phyloP scores from a whole-genome alignment of 1,140 invertebrate genomes.

The Heliconius congener region DNA sequence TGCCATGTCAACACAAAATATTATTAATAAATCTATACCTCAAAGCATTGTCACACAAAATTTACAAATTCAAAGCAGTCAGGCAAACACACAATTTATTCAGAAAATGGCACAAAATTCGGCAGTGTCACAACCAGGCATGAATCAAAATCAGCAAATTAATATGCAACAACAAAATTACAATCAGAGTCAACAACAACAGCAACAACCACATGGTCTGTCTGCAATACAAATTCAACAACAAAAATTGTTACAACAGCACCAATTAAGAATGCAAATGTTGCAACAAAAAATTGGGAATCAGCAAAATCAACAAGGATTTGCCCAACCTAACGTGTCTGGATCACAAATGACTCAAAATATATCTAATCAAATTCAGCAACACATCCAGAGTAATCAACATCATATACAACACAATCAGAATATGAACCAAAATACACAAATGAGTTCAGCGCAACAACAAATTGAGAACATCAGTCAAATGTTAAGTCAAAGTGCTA shows the following conservation, averaged over 20 bases:
- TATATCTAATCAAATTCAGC: slow-evolving; percentile 65
- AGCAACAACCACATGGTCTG: slow-evolving; percentile 67
- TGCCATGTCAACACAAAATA: slow-evolving; percentile 63
- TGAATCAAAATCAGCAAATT: slow-evolving; percentile 66
- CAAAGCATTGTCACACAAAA: slow-evolving; percentile 74
- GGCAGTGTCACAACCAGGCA: slow-evolving; percentile 66
- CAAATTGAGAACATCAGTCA: slow-evolving; percentile 78
- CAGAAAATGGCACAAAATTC: slow-evolving; percentile 72
- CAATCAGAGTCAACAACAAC: slow-evolving; percentile 39
- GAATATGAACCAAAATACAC: slow-evolving; percentile 63
- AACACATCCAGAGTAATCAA: slow-evolving; percentile 68
- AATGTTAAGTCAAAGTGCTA: slow-evolving; percentile 76
- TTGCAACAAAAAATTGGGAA: slow-evolving; percentile 71
- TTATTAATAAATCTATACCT: slow-evolving; percentile 74
- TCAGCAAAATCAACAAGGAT: slow-evolving; percentile 67
- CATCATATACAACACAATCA: slow-evolving; percentile 72
- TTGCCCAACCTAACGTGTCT: slow-evolving; percentile 69
- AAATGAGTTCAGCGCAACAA: slow-evolving; percentile 73
- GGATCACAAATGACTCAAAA: slow-evolving; percentile 71
- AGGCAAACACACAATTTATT: slow-evolving; percentile 67
- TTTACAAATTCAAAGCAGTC: slow-evolving; percentile 75
- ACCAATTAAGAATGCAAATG: slow-evolving; percentile 76
- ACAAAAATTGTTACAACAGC: slow-evolving; percentile 78
- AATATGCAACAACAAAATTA: slow-evolving; percentile 61
- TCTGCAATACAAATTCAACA: slow-evolving; percentile 77